These are phyloP conservation scores for Sialis fuliginosa DNA, from an alignment of 2,888 invertebrate species.

Conservation along the genomic window DNA sequence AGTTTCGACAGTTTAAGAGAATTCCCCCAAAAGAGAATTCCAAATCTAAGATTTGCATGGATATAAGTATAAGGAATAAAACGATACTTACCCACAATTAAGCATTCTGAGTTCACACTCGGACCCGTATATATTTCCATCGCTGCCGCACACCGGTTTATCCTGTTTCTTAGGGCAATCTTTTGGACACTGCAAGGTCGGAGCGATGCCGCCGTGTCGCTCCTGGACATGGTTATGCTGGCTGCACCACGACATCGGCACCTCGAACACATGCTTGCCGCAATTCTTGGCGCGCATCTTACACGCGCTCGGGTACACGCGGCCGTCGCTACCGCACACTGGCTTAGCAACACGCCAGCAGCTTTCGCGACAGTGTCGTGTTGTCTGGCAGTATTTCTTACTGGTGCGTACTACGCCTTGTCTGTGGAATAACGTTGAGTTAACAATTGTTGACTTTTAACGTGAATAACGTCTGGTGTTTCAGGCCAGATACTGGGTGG, in stretches of 20 bases:
- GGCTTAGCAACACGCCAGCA: conserved; percentile 81
- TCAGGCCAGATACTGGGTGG: too few relatives aligned
- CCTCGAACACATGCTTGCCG: conserved; percentile 85
- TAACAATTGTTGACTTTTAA: too few relatives aligned
- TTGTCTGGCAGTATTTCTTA: conserved; percentile 82
- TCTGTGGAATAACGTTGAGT: conserved; percentile 32
- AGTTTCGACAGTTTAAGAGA: too few relatives aligned
- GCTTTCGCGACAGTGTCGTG: conserved; percentile 76
- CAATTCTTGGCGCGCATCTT: conserved; percentile 86
- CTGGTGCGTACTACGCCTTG: conserved; percentile 75
- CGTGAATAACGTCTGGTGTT: too few relatives aligned
- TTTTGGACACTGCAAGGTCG: conserved; percentile 44
- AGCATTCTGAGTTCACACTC: conserved; percentile 79
- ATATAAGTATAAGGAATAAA: too few relatives aligned
- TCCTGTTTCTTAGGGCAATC: conserved; percentile 56
- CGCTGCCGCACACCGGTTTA: conserved; percentile 68
- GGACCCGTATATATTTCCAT: conserved; percentile 73
- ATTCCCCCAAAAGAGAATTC: too few relatives aligned
- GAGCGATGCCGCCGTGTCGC: conserved; percentile 32
- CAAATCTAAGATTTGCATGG: too few relatives aligned
- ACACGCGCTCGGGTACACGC: conserved; percentile 76
- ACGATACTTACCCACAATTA: conserved; percentile 79
- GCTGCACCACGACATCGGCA: conserved; percentile 76
- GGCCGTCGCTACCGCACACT: conserved; percentile 79
- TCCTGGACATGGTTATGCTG: conserved; percentile 32